phyloP scores from a whole-genome alignment of 2,888 invertebrate genomes.

The Calameuta filiformis region DNA sequence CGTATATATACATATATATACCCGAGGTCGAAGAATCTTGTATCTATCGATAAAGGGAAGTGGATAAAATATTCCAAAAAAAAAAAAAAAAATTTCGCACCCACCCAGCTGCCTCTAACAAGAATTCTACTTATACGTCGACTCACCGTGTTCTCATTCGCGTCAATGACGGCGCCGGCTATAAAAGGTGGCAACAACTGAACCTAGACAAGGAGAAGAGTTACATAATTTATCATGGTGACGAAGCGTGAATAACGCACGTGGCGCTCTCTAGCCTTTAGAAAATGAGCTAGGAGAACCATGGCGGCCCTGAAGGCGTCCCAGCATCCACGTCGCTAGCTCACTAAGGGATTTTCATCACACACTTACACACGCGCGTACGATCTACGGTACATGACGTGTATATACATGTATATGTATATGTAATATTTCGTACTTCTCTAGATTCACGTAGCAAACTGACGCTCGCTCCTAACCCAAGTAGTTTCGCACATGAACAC shows the following conservation, averaged over 20 bases:
- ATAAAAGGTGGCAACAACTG: background rate
- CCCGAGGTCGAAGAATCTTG: background rate
- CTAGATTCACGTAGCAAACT: background rate
- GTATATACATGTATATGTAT: background rate
- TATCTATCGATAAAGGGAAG: background rate
- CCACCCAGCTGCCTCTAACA: background rate
- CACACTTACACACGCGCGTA: background rate
- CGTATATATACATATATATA: background rate
- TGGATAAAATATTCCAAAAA: background rate
- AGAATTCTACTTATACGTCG: background rate
- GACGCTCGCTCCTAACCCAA: background rate
- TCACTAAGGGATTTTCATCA: background rate
- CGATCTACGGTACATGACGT: background rate
- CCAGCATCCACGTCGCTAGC: background rate
- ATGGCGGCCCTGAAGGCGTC: background rate
- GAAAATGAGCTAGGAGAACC: background rate
- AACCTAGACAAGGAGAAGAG: background rate
- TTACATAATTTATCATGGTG: conserved; percentile 3
- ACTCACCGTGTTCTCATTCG: conserved; percentile 1
- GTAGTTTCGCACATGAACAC: background rate
- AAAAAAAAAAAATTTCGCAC: background rate
- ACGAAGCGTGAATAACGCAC: conserved; percentile 6
- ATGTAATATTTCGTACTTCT: background rate
- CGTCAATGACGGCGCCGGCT: background rate
- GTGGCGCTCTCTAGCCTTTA: background rate